Conservation (phyloP, 2,113 vertebrate species). For the Elgaria multicarinata region DNA sequence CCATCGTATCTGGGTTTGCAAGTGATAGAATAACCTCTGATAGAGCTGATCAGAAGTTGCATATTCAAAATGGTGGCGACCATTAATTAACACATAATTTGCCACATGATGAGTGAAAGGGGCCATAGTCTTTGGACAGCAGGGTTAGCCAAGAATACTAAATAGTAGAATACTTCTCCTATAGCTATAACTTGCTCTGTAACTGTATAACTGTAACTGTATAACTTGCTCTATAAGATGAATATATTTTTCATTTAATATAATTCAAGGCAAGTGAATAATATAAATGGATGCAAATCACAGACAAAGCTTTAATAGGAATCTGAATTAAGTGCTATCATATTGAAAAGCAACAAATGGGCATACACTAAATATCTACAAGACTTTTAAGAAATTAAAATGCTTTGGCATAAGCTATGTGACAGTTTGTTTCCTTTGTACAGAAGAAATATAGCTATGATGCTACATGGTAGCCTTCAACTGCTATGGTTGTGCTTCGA, state of each 20-base stretch:
- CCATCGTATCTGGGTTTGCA: no score
- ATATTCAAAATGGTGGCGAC: no score
- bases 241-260: background rate
- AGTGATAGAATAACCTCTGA: no score
- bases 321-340: background rate
- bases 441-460: background rate
- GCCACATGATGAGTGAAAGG: no score
- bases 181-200: no score
- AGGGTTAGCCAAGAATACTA: background rate
- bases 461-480: background rate
- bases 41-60: no score
- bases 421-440: background rate
- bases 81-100: no score
- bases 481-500: background rate
- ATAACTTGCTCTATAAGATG: background rate
- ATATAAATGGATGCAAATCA: background rate
- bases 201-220: no score
- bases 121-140: background rate
- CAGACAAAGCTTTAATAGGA: background rate
- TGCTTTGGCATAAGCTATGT: background rate
- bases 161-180: no score
- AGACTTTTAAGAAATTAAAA: background rate
- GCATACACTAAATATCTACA: background rate
- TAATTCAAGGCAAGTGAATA: background rate
- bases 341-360: background rate